Conservation (phyloP, 2,797 vertebrate species). For the Staurois parvus region DNA sequence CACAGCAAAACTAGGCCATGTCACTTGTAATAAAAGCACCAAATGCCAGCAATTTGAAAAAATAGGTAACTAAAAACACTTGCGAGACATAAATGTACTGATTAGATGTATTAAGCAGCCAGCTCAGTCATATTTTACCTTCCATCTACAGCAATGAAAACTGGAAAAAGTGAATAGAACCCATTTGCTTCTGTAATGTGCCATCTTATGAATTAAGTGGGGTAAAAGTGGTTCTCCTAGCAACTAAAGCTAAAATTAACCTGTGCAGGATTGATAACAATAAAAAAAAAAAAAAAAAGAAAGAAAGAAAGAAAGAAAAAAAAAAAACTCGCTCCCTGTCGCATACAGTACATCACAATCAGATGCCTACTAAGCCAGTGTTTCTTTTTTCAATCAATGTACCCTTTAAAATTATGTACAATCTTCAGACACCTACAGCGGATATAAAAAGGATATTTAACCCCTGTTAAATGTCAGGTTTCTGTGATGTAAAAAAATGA, state of each 20-base stretch:
- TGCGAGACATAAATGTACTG: background rate
- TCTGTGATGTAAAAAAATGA: no score
- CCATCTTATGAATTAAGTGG: conserved; percentile 13
- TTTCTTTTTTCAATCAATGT: no score
- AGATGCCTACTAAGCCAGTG: background rate
- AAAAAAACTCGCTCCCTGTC: conserved; percentile 6
- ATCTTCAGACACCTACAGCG: no score
- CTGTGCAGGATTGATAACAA: background rate
- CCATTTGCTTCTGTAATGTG: conserved; percentile 1
- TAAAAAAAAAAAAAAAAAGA: conserved; percentile 24
- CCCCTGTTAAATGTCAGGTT: no score
- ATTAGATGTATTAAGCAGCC: background rate
- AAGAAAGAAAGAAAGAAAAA: conserved; percentile 27
- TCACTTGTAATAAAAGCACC: no score
- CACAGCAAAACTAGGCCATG: background rate
- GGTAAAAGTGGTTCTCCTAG: conserved; percentile 39
- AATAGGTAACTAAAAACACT: background rate
- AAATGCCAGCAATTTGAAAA: no score
- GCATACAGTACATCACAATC: background rate
- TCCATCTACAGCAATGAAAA: background rate
- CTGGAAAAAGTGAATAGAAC: background rate
- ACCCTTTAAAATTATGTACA: no score
- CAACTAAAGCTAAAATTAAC: conserved; percentile 46
- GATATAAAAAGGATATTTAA: no score
- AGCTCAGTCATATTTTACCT: background rate